Evolutionary conservation across 2,113 vertebrate species (phyloP), one percentile per base, ranked within the genome.

Genomic region (Pipa parva): DNA sequence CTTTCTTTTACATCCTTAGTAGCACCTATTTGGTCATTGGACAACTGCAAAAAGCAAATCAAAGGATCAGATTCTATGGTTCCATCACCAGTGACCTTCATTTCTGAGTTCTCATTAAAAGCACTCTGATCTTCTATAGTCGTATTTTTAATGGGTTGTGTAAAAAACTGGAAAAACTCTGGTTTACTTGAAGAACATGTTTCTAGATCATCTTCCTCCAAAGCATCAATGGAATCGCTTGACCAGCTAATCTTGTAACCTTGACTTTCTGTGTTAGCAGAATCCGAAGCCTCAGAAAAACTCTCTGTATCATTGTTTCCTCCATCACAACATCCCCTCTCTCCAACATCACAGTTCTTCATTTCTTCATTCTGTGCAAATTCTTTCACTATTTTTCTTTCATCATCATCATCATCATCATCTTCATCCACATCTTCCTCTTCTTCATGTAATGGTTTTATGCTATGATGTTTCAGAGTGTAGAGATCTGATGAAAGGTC

Each of bases 231-330:
- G 5, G 95, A 99, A 61, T 93, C 88, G 9, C 92, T 97, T 0
- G 92, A 95, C 67, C 92, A 92, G n/a, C 94, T 97, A 55, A 86
- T 90, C 74, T 92, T 92, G 73, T 89, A 87, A 1, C 79, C 84
- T 0, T 74, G 76, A 69, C 84, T 88, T 70, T 83, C 93, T 0
- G 88, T 88, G 78, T 89, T 89, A 71, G 92, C 94, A 5, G 93
- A 95, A 60, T 87, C 87, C 0, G 89, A 95, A 0, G 90, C 87
- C 74, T 94, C 94, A 0, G 95, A 97, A 0, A 81, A 45, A 1
- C 80, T 88, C 12, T 88, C 85, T 6, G 76, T 73, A 4, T 79
- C 71, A 4, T 46, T 78, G 76, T 77, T 84, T 8, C 24, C 60
- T 3, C 55, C 20, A 10, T 63, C 33, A 0, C 70, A 71, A 0